Base-by-base conservation (phyloP, 2,113 vertebrate species). In the Crotalus tigris region DNA sequence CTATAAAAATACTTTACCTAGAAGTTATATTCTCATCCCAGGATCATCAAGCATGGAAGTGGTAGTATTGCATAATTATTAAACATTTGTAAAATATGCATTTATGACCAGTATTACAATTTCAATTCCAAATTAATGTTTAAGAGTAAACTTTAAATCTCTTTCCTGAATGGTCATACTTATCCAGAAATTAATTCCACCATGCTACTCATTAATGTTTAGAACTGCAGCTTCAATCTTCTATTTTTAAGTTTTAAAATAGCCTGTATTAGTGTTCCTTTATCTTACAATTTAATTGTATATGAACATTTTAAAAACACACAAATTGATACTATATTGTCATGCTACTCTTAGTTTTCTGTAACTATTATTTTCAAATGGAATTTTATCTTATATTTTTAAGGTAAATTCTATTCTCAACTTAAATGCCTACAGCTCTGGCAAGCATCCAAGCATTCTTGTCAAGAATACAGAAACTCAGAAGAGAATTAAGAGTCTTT, bases 401-500 rank as follows among this genome's bases (percentile, higher is more conserved):
- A 61, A 61, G 8, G 58, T 61, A 90, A 92, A 87, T 10, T 33
- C 29, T n/a, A 58, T 51, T 51, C 29, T 12, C 91, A 87, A 19
- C 0, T 39, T 87, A 54, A 92, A 91, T 54, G 10, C 11, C 12
- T 92, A 21, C 10, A 29, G 39, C 21, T 13, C 7, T 81, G 61
- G 15, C 24, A 7, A 64, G 44, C 19, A 33, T 33, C 49, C 57
- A 90, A 2, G 15, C 17, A 58, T 81, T 81, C 15, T 26, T 58
- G 7, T n/a, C 17, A 19, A 10, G 81, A 29, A 53, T 29, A 49
- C 26, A 88, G 1, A 33, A 12, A 21, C 61, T 75, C 11, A 91
- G 1, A 44, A 86, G 44, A 95, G 69, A 15, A 33, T 93, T 7
- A 12, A 90, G 61, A 92, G 91, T 12, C 24, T 53, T 94, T 91